A percentile compares a stretch with the other conserved stretches of the same genome.
Conservation (phyloP, 1,140 invertebrate genomes). For the Dreissena rostriformis region DNA sequence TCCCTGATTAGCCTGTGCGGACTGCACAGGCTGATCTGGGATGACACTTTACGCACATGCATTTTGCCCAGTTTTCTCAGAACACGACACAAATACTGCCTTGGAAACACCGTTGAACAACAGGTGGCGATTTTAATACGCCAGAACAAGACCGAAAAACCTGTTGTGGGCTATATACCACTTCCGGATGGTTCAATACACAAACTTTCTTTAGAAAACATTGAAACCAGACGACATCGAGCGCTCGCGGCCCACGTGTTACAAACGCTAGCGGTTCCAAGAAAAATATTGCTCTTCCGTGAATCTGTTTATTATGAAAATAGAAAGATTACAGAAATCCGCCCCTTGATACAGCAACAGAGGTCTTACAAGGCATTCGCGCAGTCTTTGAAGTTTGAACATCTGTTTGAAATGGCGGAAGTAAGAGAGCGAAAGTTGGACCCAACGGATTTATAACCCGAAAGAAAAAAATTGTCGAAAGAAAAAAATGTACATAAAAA, state of each 20-base stretch:
- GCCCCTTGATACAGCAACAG: conserved; percentile 30
- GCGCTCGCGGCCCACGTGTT: background rate
- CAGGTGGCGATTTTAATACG: no score
- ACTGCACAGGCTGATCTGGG: no score
- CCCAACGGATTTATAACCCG: conserved; percentile 5
- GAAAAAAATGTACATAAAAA: no score
- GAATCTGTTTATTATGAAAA: conserved; percentile 50
- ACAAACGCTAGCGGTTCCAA: conserved; percentile 33
- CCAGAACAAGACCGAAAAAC: no score
- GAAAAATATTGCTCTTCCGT: conserved; percentile 31
- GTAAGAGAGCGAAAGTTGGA: background rate
- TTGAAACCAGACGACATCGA: background rate
- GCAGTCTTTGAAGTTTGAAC: background rate
- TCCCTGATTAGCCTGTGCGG: no score
- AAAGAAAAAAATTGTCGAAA: background rate
- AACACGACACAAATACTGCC: no score
- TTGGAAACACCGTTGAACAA: no score
- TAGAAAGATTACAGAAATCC: conserved; percentile 36
- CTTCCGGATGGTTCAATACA: no score
- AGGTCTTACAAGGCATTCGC: background rate
- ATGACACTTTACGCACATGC: no score
- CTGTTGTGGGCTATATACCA: no score
- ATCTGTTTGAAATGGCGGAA: conserved; percentile 2
- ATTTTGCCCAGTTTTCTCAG: no score
- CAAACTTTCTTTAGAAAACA: no score